Conservation (phyloP, 2,113 vertebrate species). For the Sigmodon hispidus region DNA sequence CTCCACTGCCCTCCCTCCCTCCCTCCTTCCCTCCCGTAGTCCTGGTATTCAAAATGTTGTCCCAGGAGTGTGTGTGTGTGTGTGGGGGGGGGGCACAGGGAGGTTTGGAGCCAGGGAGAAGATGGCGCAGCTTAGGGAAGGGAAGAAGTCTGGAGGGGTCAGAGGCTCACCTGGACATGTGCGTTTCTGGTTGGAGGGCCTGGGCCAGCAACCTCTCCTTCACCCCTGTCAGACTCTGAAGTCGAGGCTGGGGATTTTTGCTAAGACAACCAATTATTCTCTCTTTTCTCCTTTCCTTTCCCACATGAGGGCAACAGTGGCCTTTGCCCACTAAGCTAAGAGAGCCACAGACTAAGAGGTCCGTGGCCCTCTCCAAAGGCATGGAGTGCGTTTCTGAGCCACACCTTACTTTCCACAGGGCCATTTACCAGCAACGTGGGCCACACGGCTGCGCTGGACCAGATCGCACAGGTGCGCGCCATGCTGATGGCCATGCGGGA, state of each 20-base stretch:
- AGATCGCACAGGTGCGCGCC: constrained; percentile 77
- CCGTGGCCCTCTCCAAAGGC: no score
- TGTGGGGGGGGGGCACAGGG: neutral
- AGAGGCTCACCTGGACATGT: neutral
- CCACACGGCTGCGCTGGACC: constrained; percentile 80
- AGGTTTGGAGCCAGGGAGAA: neutral
- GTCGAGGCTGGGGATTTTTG: neutral
- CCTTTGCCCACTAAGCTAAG: neutral
- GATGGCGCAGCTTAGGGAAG: neutral
- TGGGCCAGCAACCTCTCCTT: neutral
- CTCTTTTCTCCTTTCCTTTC: neutral
- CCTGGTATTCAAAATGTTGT: neutral
- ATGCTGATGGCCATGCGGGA: constrained; percentile 83
- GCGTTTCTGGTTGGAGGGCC: neutral
- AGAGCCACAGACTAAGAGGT: neutral
- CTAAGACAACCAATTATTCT: neutral
- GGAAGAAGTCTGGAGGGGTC: neutral
- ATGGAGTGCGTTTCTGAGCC: no score
- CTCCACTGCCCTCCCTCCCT: neutral
- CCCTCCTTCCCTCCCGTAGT: neutral
- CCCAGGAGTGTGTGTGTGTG: neutral
- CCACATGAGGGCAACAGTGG: neutral
- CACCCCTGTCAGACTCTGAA: neutral
- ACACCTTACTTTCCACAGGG: constrained; percentile 65
- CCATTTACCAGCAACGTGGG: constrained; percentile 84